Conservation (phyloP, 2,113 vertebrate species). For the Ctenomys sociabilis region DNA sequence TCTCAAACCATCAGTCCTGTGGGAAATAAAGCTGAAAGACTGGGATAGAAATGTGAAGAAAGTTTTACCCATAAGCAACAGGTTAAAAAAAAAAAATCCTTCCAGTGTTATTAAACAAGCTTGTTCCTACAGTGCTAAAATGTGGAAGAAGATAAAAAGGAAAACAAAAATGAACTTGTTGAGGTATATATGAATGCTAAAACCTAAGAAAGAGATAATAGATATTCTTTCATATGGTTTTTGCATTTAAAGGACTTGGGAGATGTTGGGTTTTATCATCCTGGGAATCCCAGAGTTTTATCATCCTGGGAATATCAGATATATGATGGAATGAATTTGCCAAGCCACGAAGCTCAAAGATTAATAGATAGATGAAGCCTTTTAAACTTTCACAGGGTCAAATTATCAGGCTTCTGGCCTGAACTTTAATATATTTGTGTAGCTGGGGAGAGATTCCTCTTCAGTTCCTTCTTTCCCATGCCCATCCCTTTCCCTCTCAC, state of each 20-base stretch:
- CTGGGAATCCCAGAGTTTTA: neutral
- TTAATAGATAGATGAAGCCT: neutral
- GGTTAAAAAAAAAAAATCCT: neutral
- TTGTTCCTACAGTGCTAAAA: neutral
- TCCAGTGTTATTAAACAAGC: neutral
- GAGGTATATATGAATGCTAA: neutral
- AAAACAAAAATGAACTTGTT: constrained; percentile 39
- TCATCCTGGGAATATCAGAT: neutral
- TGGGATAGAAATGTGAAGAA: neutral
- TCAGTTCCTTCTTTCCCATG: neutral
- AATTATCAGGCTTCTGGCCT: neutral
- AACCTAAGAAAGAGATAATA: constrained; percentile 4
- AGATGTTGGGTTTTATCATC: neutral
- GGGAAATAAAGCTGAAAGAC: neutral
- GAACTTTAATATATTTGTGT: neutral
- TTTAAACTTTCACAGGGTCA: neutral
- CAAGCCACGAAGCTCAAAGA: constrained; percentile 9
- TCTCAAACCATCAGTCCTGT: neutral
- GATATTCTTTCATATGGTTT: neutral
- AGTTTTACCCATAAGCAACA: neutral
- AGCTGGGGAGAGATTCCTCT: neutral
- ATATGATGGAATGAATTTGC: neutral
- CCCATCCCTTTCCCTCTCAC: too few species aligned
- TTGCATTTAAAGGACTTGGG: neutral
- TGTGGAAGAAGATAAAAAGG: neutral